Evolutionary conservation across 2,797 vertebrate genomes (phyloP), one percentile per base, ranked within the genome.

Genomic region (Etheostoma nigrum): DNA sequence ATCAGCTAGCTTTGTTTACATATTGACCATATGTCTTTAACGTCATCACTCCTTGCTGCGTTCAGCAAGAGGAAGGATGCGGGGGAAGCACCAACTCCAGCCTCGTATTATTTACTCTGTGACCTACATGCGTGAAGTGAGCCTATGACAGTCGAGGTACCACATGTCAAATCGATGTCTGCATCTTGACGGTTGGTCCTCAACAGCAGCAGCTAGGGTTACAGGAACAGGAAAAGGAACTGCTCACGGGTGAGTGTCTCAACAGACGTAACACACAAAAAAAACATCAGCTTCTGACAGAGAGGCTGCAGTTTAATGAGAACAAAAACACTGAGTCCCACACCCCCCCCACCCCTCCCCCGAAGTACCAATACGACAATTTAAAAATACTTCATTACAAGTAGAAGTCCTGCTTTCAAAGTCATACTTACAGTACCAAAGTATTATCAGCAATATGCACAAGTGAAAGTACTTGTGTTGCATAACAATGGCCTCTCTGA

Each of bases 191-290:
- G 14, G 70, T 87, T 87, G 78, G 62, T 84, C 79, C 74, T 84
- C 74, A 73, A 36, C 79, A 72, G 66, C 63, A 81, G 65, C 78
- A 76, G 49, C 33, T 45, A 12, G 58, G 67, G 45, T 58, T 74
- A 60, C 84, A 91, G 92, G 88, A 92, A 91, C 88, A 92, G 91
- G 89, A 94, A 95, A 16, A 91, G 91, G 88, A 91, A 93, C 74
- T 79, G 84, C 78, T 91, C 84, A 89, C 58, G 61, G 62, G 83
- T 76, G 61, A 82, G 66, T 69, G 83, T 90, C 89, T 90, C 85
- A 88, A 91, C 89, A 92, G 72, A 89, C 40, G 74, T 83, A 78
- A 83, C 80, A 71, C 2, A 40, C 10, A 40, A 11, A 40, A 85
- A 72, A 90, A 85, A 82, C 57, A 88, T 79, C 59, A 60, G 67